A percentile compares a stretch with the other conserved stretches of the same genome.
Conservation (phyloP, 2,797 vertebrate species). For the Lacerta bilineata region DNA sequence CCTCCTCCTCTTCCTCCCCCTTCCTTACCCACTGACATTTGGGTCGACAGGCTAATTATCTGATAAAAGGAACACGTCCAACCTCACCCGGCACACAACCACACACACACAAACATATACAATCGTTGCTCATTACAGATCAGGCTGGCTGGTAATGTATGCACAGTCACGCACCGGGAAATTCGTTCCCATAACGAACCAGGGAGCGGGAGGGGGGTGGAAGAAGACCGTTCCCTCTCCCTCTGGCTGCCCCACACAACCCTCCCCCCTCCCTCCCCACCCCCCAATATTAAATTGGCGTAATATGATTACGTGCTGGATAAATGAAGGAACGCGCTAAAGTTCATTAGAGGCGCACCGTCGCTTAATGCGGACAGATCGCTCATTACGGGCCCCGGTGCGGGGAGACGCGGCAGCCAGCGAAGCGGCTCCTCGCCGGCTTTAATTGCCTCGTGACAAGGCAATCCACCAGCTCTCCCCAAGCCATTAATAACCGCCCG, state of each 20-base stretch:
- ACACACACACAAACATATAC: too few species aligned
- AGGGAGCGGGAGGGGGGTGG: not conserved
- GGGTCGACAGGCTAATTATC: not conserved
- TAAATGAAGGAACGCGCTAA: slow-evolving; percentile 64
- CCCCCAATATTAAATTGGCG: slow-evolving; percentile 33
- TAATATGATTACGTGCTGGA: slow-evolving; percentile 60
- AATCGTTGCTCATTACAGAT: not conserved
- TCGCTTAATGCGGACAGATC: slow-evolving; percentile 59
- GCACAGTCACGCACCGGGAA: slow-evolving; percentile 6
- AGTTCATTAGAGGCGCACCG: slow-evolving; percentile 68
- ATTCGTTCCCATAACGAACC: slow-evolving; percentile 18
- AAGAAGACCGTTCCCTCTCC: slow-evolving; percentile 8
- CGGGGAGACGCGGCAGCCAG: slow-evolving; percentile 48
- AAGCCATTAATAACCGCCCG: slow-evolving; percentile 66
- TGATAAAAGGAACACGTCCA: not conserved
- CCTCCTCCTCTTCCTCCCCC: not conserved
- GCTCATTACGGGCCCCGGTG: slow-evolving; percentile 60
- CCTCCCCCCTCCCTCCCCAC: not conserved
- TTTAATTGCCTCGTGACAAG: slow-evolving; percentile 70
- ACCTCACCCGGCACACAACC: not conserved
- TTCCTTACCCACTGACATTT: not conserved
- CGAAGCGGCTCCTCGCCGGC: slow-evolving; percentile 28
- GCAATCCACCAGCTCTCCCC: slow-evolving; percentile 64
- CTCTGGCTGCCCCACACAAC: not conserved
- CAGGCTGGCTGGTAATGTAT: not conserved